Conservation (phyloP, 2,888 invertebrate species). For the Portevinia maculata region DNA sequence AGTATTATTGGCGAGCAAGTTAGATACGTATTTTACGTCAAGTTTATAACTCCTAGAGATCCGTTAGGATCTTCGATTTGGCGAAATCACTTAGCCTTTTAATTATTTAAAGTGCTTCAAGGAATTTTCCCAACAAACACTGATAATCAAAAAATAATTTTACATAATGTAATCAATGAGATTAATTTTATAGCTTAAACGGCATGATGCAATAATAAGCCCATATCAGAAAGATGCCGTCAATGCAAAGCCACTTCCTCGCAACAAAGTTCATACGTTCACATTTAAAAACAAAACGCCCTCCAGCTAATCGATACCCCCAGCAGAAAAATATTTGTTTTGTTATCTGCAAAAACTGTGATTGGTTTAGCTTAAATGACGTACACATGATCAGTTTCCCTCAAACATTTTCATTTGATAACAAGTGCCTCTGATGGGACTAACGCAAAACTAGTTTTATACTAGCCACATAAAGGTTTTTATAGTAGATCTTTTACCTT, state of each 20-base stretch:
- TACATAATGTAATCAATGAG: neutral
- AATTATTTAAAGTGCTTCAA: too few species aligned
- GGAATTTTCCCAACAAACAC: neutral
- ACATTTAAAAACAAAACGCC: constrained; percentile 10
- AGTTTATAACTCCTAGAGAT: neutral
- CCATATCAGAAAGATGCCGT: constrained; percentile 8
- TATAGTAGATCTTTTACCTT: too few species aligned
- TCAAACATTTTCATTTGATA: neutral
- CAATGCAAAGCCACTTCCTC: constrained; percentile 12
- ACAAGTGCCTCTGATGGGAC: neutral
- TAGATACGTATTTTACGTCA: neutral
- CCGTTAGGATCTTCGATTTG: neutral
- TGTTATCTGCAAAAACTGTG: constrained; percentile 33
- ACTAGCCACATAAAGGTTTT: too few species aligned
- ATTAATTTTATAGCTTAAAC: neutral
- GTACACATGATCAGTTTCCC: neutral
- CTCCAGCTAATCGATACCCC: constrained; percentile 34
- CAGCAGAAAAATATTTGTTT: constrained; percentile 53
- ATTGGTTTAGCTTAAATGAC: neutral
- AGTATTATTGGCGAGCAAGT: too few species aligned
- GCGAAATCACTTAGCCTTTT: too few species aligned
- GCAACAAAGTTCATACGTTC: constrained; percentile 13
- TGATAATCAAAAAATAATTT: neutral
- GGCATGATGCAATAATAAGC: constrained; percentile 47
- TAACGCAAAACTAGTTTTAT: too few species aligned